Base-by-base conservation (phyloP, 2,797 vertebrate species). In the Euthynnus affinis region DNA sequence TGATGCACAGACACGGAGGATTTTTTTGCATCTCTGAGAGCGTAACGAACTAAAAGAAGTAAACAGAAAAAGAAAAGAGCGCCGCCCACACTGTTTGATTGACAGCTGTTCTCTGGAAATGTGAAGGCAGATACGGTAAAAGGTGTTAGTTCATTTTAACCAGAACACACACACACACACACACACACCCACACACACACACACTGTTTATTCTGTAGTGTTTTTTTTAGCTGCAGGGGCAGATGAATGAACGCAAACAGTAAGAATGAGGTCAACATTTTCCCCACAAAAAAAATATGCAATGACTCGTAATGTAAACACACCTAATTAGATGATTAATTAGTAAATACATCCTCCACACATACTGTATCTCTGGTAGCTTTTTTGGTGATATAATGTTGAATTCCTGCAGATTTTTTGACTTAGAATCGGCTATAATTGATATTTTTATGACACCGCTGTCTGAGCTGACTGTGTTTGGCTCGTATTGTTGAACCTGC, bases 21-120 rank as follows among this genome's bases (percentile, higher is more conserved):
- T n/a, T n/a, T n/a, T 76, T 66, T 72, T 58, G 1, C 6, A n/a
- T 65, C 63, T 60, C 29, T 73, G 29, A 62, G n/a, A n/a, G n/a
- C n/a, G n/a, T n/a, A 63, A 37, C 40, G 49, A 23, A 42, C 12
- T 0, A 57, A 23, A 55, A 27, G 63, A 80, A 34, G 53, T 48
- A 17, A 57, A 65, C 2, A 14, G 23, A 60, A 56, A 25, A 52
- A 81, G 9, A 75, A 58, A 18, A 51, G 44, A 75, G 62, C 27
- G 29, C 53, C 76, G 42, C 76, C 76, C 74, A 84, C 78, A 48
- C 40, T 0, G 20, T 74, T 72, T 83, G 82, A 83, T 70, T 84
- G 86, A 83, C 84, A 75, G 74, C 25, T 60, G 29, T 17, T 78
- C n/a, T 52, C 44, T 34, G 51, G n/a, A n/a, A 18, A 32, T n/a